A percentile compares a stretch with the other conserved stretches of the same genome.
phyloP scores from a whole-genome alignment of 1,140 invertebrate species.

The Drosophila nigrodunni region DNA sequence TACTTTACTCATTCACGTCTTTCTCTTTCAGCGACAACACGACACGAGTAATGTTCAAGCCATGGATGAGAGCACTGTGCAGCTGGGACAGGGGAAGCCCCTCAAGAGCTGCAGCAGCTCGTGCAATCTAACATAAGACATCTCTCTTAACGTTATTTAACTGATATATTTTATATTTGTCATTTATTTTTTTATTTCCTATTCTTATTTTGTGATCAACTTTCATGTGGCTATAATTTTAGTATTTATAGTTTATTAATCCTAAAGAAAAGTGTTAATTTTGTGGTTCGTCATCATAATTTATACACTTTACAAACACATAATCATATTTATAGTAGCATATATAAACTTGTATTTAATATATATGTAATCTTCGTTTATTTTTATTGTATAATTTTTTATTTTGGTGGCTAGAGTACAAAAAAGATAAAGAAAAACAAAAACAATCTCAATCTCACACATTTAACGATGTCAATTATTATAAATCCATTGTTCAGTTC shows the following conservation, averaged over 20 bases:
- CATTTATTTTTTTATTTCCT: constrained; percentile 48
- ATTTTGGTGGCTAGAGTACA: constrained; percentile 75
- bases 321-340: no score
- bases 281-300: constrained; percentile 40
- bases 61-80: constrained; percentile 70
- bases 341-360: no score
- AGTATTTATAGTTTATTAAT: constrained; percentile 57
- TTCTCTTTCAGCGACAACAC: constrained; percentile 63
- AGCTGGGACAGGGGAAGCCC: constrained; percentile 77
- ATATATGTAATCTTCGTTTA: constrained; percentile 10
- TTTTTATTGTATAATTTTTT: constrained; percentile 17
- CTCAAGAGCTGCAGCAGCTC: constrained; percentile 82
- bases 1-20: constrained; percentile 20
- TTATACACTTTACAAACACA: constrained; percentile 56
- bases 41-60: constrained; percentile 67
- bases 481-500: constrained; percentile 50
- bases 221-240: constrained; percentile 74
- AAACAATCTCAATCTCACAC: constrained; percentile 33
- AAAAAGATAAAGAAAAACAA: constrained; percentile 49
- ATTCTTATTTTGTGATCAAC: constrained; percentile 69
- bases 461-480: constrained; percentile 72
- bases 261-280: constrained; percentile 57
- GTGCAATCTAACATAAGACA: constrained; percentile 81
- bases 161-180: constrained; percentile 32
- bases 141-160: neutral